Percentiles rank a stretch among this genome's conserved stretches.
Conservation (phyloP, 2,113 vertebrate genomes). For the Drymodes brunneopygia region DNA sequence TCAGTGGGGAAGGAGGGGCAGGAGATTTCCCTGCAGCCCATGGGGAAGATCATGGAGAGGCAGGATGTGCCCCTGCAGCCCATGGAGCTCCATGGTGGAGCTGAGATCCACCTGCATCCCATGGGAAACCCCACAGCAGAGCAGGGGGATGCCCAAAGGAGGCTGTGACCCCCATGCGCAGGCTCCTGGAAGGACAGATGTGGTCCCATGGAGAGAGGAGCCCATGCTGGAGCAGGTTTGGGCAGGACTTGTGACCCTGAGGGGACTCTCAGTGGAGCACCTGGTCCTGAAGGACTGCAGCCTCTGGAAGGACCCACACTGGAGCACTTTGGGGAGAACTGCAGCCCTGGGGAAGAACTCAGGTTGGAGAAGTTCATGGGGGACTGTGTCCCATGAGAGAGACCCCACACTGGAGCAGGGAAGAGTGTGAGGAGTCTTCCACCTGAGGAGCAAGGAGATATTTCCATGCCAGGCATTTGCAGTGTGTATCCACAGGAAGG, state of each 20-base stretch:
- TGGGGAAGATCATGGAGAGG: neutral
- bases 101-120: neutral
- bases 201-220: neutral
- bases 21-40: neutral
- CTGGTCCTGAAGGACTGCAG: neutral
- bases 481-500: neutral
- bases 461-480: neutral
- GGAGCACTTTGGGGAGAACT: neutral
- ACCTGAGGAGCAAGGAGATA: neutral
- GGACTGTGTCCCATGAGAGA: neutral
- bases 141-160: neutral
- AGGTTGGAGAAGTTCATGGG: neutral
- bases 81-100: too few species aligned
- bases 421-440: neutral
- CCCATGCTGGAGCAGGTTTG: neutral
- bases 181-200: neutral
- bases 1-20: neutral
- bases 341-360: neutral
- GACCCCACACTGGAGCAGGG: neutral
- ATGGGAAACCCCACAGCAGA: accelerated
- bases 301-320: neutral
- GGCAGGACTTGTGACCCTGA: neutral
- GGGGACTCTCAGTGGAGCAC: neutral
- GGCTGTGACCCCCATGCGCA: neutral
- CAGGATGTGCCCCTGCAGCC: neutral